Evolutionary conservation across 2,797 vertebrate genomes (phyloP), one percentile per base, ranked within the genome.

Genomic region (Danio aesculapii): DNA sequence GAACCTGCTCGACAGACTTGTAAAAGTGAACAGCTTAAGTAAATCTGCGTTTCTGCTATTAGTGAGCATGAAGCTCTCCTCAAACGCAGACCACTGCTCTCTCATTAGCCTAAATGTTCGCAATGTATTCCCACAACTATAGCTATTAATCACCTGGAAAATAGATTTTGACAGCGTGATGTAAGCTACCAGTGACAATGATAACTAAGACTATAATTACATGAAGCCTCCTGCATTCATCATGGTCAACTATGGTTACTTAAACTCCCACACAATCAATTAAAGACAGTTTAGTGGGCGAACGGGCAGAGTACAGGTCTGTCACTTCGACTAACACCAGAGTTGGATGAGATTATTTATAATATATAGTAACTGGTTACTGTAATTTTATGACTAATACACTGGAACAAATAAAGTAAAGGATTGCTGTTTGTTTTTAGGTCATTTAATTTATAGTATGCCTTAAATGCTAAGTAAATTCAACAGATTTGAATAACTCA

Each of bases 201-300:
- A 94, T 93, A 93, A 93, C 91, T 89, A 90, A 89, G 91, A 91
- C 79, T 92, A 92, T 94, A 94, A 94, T 95, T 93, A 92, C 92
- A 88, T 88, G 90, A 91, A 89, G 88, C 90, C 87, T 39, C 39
- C 77, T 86, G 88, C 93, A 93, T 94, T 92, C 90, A 93, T 94
- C 94, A 93, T 70, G 81, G 90, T 91, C 92, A 92, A 90, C 92
- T 93, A 93, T 93, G 75, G 52, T 77, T 91, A 91, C 91, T 92
- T 92, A 89, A 92, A 90, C 88, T 90, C 92, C 90, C 90, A 87
- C 87, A 79, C 85, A 62, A 89, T 89, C 89, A 89, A 82, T 64
- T 50, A 72, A 86, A 88, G 62, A 81, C 69, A 79, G 53, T 79
- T 81, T 83, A 84, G 78, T 76, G 82, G 84, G 85, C 74, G 87